Conservation (phyloP, 2,797 vertebrate genomes). For the Morelia viridis region DNA sequence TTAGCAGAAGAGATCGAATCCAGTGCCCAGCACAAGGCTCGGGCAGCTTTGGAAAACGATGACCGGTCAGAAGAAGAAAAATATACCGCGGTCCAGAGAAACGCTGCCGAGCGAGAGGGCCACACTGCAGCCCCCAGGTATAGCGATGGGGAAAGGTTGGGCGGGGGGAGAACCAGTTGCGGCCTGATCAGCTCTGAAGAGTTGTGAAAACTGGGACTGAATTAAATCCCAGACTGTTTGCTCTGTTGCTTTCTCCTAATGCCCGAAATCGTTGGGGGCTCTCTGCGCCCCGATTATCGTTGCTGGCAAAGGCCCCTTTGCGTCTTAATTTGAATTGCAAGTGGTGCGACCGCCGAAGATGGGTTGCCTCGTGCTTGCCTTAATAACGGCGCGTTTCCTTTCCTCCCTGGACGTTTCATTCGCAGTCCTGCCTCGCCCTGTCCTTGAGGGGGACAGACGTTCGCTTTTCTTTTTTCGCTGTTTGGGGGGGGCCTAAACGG, state of each 20-base stretch:
- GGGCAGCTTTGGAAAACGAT: slow-evolving; percentile 96
- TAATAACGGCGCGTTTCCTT: too few species aligned
- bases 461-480: too few species aligned
- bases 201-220: not conserved
- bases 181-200: not conserved
- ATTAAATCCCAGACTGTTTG: too few species aligned
- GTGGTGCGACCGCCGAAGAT: too few species aligned
- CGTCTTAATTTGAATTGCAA: too few species aligned
- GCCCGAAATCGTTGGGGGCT: too few species aligned
- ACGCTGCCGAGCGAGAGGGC: slow-evolving; percentile 82
- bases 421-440: not conserved
- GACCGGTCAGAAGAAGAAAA: slow-evolving; percentile 97
- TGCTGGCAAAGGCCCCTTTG: too few species aligned
- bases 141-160: slow-evolving; percentile 40
- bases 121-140: slow-evolving; percentile 88
- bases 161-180: not conserved
- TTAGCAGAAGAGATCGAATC: slow-evolving; percentile 99
- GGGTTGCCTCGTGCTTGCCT: too few species aligned
- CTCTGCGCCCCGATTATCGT: too few species aligned
- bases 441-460: not conserved
- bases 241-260: too few species aligned
- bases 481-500: not conserved
- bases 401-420: not conserved
- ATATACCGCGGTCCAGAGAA: slow-evolving; percentile 93
- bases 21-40: slow-evolving; percentile 95